These are phyloP conservation scores for Probosciger aterrimus DNA, from an alignment of 2,113 vertebrate species.

Conservation along the genomic window DNA sequence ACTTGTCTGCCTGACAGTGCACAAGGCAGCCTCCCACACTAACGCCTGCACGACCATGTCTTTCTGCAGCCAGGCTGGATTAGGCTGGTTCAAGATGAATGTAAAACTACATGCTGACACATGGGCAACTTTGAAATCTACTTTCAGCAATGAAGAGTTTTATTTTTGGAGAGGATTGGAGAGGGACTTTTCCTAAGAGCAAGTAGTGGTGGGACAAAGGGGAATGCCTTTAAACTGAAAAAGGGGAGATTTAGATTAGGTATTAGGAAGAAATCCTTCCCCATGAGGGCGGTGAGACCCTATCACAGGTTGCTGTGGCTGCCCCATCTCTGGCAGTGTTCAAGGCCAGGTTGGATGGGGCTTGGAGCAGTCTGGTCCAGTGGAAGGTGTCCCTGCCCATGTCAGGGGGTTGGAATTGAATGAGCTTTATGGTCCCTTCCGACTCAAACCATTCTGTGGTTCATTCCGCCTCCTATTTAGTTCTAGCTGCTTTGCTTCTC, in stretches of 20 bases:
- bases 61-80: background rate
- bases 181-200: background rate
- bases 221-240: background rate
- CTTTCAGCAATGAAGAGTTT: background rate
- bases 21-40: background rate
- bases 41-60: accelerated
- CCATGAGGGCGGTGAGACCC: background rate
- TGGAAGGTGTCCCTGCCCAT: background rate
- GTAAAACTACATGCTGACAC: background rate
- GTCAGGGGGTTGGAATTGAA: background rate
- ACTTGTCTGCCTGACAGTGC: background rate
- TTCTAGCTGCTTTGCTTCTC: background rate
- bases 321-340: background rate
- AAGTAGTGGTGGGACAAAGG: background rate
- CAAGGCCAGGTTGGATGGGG: background rate
- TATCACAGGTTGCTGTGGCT: background rate
- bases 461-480: background rate
- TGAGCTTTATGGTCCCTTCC: background rate
- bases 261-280: background rate
- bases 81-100: background rate
- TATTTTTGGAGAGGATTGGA: background rate
- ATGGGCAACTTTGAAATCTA: background rate
- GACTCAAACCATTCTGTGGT: background rate
- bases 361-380: background rate
- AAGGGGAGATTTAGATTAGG: background rate